These are phyloP conservation scores for Nilaparvata lugens DNA, from an alignment of 1,140 invertebrate species.

Conservation along the genomic window DNA sequence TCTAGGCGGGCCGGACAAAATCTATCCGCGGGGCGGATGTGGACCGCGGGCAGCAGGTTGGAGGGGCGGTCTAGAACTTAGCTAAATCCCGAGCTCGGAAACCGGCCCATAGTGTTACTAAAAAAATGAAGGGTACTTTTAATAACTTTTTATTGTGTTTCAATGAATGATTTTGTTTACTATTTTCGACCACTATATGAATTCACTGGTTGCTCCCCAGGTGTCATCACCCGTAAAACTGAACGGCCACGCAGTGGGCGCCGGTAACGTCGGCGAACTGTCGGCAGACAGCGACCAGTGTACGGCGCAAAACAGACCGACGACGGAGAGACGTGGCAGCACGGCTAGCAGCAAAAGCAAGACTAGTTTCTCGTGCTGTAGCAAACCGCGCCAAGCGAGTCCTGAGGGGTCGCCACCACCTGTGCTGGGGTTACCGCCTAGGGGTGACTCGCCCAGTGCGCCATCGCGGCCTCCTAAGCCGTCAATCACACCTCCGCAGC, in stretches of 20 bases:
- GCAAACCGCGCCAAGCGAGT: constrained; percentile 17
- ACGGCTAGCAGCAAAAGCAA: constrained; percentile 3
- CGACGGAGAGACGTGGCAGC: constrained; percentile 8
- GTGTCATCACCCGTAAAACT: not conserved
- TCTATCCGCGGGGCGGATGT: too few relatives aligned
- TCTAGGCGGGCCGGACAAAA: too few relatives aligned
- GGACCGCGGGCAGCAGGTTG: too few relatives aligned
- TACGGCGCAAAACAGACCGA: not conserved
- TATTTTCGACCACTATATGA: too few relatives aligned
- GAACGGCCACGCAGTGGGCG: constrained; percentile 4
- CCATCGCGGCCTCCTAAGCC: constrained; percentile 45
- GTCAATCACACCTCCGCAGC: constrained; percentile 40
- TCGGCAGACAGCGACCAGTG: not conserved
- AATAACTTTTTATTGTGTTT: too few relatives aligned
- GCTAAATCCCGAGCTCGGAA: too few relatives aligned
- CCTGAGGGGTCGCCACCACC: constrained; percentile 11
- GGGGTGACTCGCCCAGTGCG: constrained; percentile 24
- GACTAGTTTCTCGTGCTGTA: constrained; percentile 20
- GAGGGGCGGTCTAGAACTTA: too few relatives aligned
- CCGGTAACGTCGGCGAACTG: too few relatives aligned
- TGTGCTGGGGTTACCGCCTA: constrained; percentile 6
- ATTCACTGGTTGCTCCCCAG: too few relatives aligned
- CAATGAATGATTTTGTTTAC: too few relatives aligned
- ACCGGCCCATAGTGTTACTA: too few relatives aligned
- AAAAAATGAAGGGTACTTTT: too few relatives aligned